phyloP scores from a whole-genome alignment of 2,888 invertebrate genomes.

The Zaprionus bogoriensis region DNA sequence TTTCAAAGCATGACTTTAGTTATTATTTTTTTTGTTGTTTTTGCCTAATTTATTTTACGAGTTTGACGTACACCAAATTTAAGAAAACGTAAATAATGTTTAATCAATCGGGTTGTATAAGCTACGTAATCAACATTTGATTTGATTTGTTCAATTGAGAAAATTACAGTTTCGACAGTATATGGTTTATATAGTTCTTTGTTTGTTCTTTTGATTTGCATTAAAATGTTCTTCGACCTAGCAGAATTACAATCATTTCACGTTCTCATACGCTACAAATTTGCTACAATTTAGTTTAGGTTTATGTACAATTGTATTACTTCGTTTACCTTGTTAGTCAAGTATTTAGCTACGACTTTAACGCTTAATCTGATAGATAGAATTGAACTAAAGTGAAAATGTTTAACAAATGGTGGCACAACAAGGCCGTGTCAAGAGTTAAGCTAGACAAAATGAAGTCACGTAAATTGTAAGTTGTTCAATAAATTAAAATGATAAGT shows the following conservation, averaged over 20 bases:
- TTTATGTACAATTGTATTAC: constrained; percentile 52
- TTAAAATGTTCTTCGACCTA: too few species aligned
- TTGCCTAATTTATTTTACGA: constrained; percentile 34
- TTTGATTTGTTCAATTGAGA: background rate
- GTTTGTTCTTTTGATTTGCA: constrained; percentile 1
- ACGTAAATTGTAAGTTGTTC: constrained; percentile 12
- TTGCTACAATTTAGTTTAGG: constrained; percentile 43
- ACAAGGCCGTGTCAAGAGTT: constrained; percentile 22
- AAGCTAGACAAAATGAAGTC: constrained; percentile 21
- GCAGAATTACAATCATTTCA: constrained; percentile 17
- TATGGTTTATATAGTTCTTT: constrained; percentile 5
- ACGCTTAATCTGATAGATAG: constrained; percentile 26
- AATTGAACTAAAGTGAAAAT: constrained; percentile 40
- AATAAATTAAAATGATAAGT: constrained; percentile 61
- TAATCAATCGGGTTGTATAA: constrained; percentile 13
- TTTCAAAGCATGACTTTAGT: constrained; percentile 38
- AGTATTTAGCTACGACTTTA: constrained; percentile 40
- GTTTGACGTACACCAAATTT: constrained; percentile 19
- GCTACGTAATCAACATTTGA: background rate
- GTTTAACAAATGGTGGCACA: constrained; percentile 23
- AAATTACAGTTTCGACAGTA: constrained; percentile 21
- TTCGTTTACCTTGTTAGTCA: constrained; percentile 6
- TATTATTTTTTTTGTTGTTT: constrained; percentile 17
- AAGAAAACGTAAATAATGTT: constrained; percentile 23
- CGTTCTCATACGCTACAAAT: constrained; percentile 19